Evolutionary conservation across 30 jellyfish, hydroid and myxozoan species (phyloP).

Genomic region (Pelagia noctiluca): DNA sequence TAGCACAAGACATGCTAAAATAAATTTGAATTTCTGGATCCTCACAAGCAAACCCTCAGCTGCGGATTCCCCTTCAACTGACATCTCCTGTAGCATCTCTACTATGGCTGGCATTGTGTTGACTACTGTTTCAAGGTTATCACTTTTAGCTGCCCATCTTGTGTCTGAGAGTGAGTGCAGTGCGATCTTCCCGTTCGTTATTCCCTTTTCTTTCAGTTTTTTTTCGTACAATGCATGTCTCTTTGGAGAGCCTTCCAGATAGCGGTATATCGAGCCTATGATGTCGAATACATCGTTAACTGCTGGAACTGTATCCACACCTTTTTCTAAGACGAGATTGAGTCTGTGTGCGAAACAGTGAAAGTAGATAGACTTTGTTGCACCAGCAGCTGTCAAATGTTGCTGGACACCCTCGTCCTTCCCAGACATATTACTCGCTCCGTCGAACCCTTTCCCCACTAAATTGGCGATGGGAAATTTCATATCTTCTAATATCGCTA

Average conservation of each 20-base stretch:
- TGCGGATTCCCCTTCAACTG: slow-evolving; percentile 26
- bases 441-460: slow-evolving; percentile 25
- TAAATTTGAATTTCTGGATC: background rate
- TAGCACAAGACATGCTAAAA: background rate
- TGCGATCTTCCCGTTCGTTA: slow-evolving; percentile 14
- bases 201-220: background rate
- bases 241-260: slow-evolving; percentile 64
- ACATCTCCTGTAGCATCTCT: slow-evolving; percentile 35
- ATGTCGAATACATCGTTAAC: slow-evolving; percentile 48
- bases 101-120: slow-evolving; percentile 36
- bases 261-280: slow-evolving; percentile 48
- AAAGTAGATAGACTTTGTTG: slow-evolving; percentile 24
- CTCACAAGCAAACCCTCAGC: slow-evolving; percentile 5
- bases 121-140: slow-evolving; percentile 21
- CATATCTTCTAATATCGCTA: slow-evolving; percentile 25
- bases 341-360: slow-evolving; percentile 53
- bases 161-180: slow-evolving; percentile 57
- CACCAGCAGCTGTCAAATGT: slow-evolving; percentile 54
- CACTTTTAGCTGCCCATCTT: slow-evolving; percentile 44
- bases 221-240: slow-evolving; percentile 53
- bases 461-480: slow-evolving; percentile 16
- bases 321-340: slow-evolving; percentile 24
- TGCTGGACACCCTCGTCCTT: slow-evolving; percentile 52
- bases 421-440: slow-evolving; percentile 54
- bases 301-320: slow-evolving; percentile 12